Conservation (phyloP, 2,888 invertebrate species). For the Caenorhabditis becei region DNA sequence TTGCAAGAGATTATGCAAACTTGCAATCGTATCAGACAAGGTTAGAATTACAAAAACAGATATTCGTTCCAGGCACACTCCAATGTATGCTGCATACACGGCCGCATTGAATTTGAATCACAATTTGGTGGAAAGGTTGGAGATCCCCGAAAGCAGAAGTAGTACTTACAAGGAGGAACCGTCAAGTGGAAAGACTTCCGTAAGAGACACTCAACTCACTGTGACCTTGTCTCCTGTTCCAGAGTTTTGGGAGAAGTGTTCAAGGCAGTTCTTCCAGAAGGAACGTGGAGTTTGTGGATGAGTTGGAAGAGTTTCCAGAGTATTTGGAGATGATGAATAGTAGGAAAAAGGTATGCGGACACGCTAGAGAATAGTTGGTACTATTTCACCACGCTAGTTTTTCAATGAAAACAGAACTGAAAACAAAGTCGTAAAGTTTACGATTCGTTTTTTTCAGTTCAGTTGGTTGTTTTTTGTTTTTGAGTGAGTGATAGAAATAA, state of each 20-base stretch:
- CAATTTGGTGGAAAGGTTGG: slow-evolving; percentile 38
- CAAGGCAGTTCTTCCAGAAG: slow-evolving; percentile 7
- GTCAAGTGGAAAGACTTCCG: slow-evolving; percentile 5
- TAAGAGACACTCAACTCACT: neutral
- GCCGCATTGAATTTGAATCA: slow-evolving; percentile 37
- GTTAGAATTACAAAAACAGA: neutral
- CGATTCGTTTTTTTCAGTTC: no score
- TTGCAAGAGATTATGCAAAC: slow-evolving; percentile 44
- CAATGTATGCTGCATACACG: slow-evolving; percentile 61
- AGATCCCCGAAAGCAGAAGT: slow-evolving; percentile 19
- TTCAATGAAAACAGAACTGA: neutral
- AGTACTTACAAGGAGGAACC: slow-evolving; percentile 20
- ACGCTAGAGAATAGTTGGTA: neutral
- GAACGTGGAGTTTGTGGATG: slow-evolving; percentile 33
- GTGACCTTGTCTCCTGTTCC: neutral
- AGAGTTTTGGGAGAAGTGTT: slow-evolving; percentile 7
- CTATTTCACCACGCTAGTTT: neutral
- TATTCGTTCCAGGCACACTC: slow-evolving; percentile 37
- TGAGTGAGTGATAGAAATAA: neutral
- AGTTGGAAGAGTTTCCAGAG: slow-evolving; percentile 28
- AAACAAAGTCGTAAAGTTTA: neutral
- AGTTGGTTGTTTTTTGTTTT: no score
- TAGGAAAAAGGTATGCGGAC: slow-evolving; percentile 40
- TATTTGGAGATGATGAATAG: slow-evolving; percentile 39
- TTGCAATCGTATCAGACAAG: slow-evolving; percentile 46